phyloP scores from a whole-genome alignment of 2,113 vertebrate genomes.

The Pluvianellus socialis region DNA sequence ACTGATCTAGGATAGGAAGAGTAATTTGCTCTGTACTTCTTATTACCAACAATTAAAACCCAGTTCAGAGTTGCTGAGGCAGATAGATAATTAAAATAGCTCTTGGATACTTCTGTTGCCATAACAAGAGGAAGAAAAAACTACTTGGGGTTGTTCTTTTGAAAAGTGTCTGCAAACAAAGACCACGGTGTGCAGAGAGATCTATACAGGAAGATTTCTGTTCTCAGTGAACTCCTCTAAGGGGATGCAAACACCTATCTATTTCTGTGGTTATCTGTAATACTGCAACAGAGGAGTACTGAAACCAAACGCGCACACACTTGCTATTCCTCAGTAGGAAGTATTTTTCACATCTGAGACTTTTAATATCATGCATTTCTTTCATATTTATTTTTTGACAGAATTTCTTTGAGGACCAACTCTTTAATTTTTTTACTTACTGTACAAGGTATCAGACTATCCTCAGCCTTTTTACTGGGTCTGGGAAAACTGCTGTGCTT shows the following conservation, averaged over 20 bases:
- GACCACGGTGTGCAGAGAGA: background rate
- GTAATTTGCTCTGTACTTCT: background rate
- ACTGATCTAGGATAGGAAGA: background rate
- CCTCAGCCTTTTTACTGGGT: background rate
- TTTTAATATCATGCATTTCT: background rate
- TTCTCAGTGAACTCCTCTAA: background rate
- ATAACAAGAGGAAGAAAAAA: background rate
- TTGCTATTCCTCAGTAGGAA: background rate
- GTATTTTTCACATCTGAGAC: background rate
- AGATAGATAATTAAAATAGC: constrained; percentile 15
- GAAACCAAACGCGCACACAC: background rate
- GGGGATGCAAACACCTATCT: background rate
- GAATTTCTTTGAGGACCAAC: background rate
- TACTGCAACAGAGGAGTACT: background rate
- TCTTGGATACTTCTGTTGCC: background rate
- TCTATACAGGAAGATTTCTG: background rate
- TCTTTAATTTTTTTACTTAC: background rate
- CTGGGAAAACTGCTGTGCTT: background rate
- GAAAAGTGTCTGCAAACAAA: background rate
- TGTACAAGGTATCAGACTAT: background rate
- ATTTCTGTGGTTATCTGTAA: background rate
- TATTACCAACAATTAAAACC: constrained; percentile 13
- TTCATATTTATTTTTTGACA: background rate
- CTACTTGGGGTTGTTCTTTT: background rate
- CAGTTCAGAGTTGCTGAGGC: background rate